A percentile compares a stretch with the other conserved stretches of the same genome.
phyloP scores from a whole-genome alignment of 2,113 vertebrate genomes.

The Edolisoma coerulescens region DNA sequence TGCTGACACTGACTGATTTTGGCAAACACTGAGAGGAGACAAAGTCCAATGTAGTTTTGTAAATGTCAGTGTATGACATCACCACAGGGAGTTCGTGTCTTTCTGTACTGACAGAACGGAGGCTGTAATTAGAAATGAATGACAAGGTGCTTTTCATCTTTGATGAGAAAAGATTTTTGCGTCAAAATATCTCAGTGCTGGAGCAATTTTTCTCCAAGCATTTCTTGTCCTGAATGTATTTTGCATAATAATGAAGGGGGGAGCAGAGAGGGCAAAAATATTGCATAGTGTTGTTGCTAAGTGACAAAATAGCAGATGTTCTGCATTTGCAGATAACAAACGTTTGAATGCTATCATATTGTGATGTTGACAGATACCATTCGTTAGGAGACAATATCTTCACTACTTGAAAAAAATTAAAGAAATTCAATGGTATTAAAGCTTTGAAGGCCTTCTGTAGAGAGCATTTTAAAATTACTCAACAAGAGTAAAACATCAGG shows the following conservation, averaged over 20 bases:
- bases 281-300: constrained; percentile 56
- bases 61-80: constrained; percentile 45
- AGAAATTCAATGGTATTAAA: not conserved
- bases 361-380: constrained; percentile 30
- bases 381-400: not conserved
- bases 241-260: constrained; percentile 56
- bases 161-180: constrained; percentile 58
- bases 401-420: not conserved
- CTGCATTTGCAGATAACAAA: constrained; percentile 33
- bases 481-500: not conserved
- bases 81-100: constrained; percentile 6
- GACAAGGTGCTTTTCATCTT: constrained; percentile 68
- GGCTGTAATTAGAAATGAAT: constrained; percentile 66
- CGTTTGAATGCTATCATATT: constrained; percentile 32
- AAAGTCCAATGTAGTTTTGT: not conserved
- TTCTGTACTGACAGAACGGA: constrained; percentile 22
- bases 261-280: not conserved
- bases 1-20: not conserved
- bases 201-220: constrained; percentile 60
- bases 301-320: constrained; percentile 57
- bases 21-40: not conserved
- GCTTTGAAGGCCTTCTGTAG: not conserved
- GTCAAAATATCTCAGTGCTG: constrained; percentile 68
- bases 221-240: constrained; percentile 53
- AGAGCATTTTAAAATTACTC: constrained; percentile 5